Evolutionary conservation across 2,113 vertebrate species (phyloP), one percentile per base, ranked within the genome.

Genomic region (Monopterus albus): DNA sequence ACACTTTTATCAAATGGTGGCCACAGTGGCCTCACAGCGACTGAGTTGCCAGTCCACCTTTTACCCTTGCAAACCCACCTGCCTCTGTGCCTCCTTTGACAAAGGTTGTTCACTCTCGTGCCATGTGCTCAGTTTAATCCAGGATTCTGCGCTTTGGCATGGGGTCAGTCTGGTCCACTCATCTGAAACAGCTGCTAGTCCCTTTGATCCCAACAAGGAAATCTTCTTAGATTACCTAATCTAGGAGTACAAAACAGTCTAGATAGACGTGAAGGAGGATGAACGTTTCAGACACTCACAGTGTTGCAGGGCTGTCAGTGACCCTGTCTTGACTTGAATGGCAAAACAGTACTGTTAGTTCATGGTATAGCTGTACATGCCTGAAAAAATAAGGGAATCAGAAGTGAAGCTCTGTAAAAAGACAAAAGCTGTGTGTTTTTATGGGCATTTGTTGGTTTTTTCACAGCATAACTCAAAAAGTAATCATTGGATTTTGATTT

Each of bases 221-320:
- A 90, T 90, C 90, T 88, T 91, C 87, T 87, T 90, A 90, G 78
- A 86, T 84, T 42, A 82, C 58, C 87, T 92, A 90, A 93, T 89
- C 89, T 69, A 87, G 64, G 9, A 73, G 68, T 62, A 66, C 43
- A 67, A 80, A 88, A 62, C 55, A 67, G 56, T 40, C 18, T 26
- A 29, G 67, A 71, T 31, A 42, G 66, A 79, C 50, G 79, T 21
- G 66, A 57, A 56, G 72, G 69, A 84, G 53, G 49, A 45, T 23
- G 50, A 65, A 56, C 46, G 21, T 77, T 39, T 56, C 39, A 68
- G 71, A 61, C 38, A 43, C 17, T 42, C 38, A 35, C 28, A 42
- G 36, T 21, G 43, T 40, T 17, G 35, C 52, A 46, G 23, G 26
- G 46, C 46, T 36, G 43, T 59, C 40, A 64, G 18, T 70, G 18